Evolutionary conservation across 2,888 invertebrate genomes (phyloP).

Genomic region (Ischnus inquisitorius): DNA sequence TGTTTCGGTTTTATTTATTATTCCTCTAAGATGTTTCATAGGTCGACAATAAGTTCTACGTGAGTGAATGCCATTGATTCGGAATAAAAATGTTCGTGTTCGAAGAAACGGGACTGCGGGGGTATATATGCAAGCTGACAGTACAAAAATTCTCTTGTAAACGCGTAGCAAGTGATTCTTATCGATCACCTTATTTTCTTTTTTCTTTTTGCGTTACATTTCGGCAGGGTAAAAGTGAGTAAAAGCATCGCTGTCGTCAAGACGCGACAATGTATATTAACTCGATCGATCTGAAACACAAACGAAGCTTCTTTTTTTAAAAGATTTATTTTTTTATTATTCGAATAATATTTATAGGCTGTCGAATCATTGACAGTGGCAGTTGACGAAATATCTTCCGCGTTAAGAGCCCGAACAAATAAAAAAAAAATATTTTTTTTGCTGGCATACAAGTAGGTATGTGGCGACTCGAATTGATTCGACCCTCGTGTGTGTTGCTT

Average conservation of each 20-base stretch:
- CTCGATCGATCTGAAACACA: constrained; percentile 24
- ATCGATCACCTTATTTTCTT: constrained; percentile 13
- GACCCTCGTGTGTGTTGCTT: constrained; percentile 1
- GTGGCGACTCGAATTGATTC: constrained; percentile 26
- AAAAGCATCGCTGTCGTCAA: constrained; percentile 49
- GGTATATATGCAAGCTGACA: constrained; percentile 60
- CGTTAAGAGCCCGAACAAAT: constrained; percentile 38
- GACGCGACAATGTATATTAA: constrained; percentile 15
- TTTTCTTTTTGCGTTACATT: constrained; percentile 14
- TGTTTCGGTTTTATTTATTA: constrained; percentile 59
- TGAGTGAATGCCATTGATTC: constrained; percentile 47
- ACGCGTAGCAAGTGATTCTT: constrained; percentile 39
- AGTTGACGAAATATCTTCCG: constrained; percentile 52
- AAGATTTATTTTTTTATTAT: constrained; percentile 18
- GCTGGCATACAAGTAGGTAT: constrained; percentile 53
- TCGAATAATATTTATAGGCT: constrained; percentile 50
- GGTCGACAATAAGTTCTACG: constrained; percentile 55
- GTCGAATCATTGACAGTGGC: constrained; percentile 62
- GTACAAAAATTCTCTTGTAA: constrained; percentile 47
- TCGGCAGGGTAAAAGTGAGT: constrained; percentile 49
- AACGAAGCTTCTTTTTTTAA: constrained; percentile 12
- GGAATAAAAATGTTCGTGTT: constrained; percentile 37
- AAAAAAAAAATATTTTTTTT: constrained; percentile 7
- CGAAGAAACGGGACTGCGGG: constrained; percentile 30
- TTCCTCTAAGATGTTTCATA: constrained; percentile 61